Evolutionary conservation across 2,113 vertebrate genomes (phyloP).

Genomic region (Semicossyphus pulcher): DNA sequence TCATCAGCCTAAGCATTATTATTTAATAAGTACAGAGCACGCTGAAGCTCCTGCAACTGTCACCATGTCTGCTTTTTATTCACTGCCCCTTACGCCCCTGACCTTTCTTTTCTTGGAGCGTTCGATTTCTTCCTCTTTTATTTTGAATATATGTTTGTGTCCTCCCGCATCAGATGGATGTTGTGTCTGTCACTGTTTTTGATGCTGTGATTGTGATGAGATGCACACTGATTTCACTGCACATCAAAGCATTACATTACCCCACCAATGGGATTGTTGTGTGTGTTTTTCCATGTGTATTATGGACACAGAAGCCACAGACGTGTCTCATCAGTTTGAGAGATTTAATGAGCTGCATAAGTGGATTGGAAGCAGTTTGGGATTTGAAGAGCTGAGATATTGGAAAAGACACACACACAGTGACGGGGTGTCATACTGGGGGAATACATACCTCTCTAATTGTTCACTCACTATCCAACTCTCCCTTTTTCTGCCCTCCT

Average conservation of each 20-base stretch:
- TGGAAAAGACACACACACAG: too few relatives aligned
- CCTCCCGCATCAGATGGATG: too few relatives aligned
- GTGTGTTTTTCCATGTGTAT: too few relatives aligned
- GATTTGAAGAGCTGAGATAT: slow-evolving; percentile 14
- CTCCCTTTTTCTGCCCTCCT: slow-evolving; percentile 1
- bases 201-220: slow-evolving; percentile 37
- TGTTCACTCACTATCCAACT: slow-evolving; percentile 1
- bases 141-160: too few relatives aligned
- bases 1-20: slow-evolving; percentile 67
- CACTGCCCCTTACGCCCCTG: neutral
- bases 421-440: too few relatives aligned
- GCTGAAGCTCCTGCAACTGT: neutral
- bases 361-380: slow-evolving; percentile 29
- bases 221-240: too few relatives aligned
- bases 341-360: slow-evolving; percentile 59
- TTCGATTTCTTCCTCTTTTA: slow-evolving; percentile 48
- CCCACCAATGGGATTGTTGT: too few relatives aligned
- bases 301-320: slow-evolving; percentile 1
- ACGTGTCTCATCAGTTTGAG: slow-evolving; percentile 22
- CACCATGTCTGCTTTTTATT: neutral
- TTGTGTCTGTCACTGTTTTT: too few relatives aligned
- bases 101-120: slow-evolving; percentile 30
- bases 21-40: slow-evolving; percentile 47
- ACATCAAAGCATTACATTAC: too few relatives aligned
- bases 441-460: slow-evolving; percentile 26